These are phyloP conservation scores for Xestia ashworthii DNA, from an alignment of 2,888 invertebrate genomes.

Conservation along the genomic window DNA sequence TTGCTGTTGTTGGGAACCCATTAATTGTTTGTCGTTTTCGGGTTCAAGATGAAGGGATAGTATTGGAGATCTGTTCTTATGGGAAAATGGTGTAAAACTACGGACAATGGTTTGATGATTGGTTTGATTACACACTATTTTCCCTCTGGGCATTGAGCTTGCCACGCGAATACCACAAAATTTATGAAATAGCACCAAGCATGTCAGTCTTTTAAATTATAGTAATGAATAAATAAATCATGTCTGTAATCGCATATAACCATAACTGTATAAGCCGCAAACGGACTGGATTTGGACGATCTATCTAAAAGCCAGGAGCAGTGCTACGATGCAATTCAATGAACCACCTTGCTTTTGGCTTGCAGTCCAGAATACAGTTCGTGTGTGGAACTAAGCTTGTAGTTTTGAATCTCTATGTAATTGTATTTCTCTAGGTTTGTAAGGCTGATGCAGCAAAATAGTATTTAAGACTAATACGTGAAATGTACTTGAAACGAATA, in stretches of 20 bases:
- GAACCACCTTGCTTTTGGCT: neutral
- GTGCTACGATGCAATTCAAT: too few relatives aligned
- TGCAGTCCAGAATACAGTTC: neutral
- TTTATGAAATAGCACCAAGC: neutral
- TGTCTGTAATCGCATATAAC: neutral
- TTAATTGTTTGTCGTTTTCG: slow-evolving; percentile 22
- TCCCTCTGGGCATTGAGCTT: neutral
- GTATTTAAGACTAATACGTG: slow-evolving; percentile 28
- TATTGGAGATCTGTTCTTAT: slow-evolving; percentile 9
- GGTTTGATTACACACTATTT: neutral
- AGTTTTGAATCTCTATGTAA: neutral
- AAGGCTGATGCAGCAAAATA: slow-evolving; percentile 1
- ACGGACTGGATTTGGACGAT: neutral
- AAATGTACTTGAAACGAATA: neutral
- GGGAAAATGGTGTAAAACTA: neutral
- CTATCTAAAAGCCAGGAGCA: neutral
- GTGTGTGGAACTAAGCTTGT: neutral
- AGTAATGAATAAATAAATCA: neutral
- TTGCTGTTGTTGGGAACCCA: slow-evolving; percentile 25
- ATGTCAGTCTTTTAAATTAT: slow-evolving; percentile 24
- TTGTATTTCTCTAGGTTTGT: too few relatives aligned
- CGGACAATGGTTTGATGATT: neutral
- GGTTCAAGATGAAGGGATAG: slow-evolving; percentile 6
- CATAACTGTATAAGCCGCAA: neutral
- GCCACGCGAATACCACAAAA: neutral